Percentiles rank a stretch among this genome's conserved stretches.
Evolutionary conservation across 2,888 invertebrate genomes (phyloP).

Genomic region (Neuroscelio doddi): DNA sequence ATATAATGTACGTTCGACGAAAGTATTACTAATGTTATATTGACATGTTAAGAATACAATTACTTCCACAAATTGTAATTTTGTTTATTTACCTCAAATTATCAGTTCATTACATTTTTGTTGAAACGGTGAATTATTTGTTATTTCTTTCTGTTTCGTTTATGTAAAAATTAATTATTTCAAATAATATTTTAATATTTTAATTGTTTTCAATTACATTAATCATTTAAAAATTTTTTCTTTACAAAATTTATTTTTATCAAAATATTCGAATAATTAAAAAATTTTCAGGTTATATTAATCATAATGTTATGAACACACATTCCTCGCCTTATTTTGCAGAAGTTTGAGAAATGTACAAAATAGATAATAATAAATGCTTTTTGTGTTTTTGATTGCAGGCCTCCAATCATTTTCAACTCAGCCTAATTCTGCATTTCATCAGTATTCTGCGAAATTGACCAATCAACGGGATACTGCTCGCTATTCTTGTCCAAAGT

Average conservation of each 20-base stretch:
- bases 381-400: conserved; percentile 28
- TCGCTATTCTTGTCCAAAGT: conserved; percentile 60
- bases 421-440: conserved; percentile 1
- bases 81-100: conserved; percentile 8
- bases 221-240: too few relatives aligned
- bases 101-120: too few relatives aligned
- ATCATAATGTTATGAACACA: too few relatives aligned
- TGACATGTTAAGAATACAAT: conserved; percentile 32
- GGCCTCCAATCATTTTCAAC: conserved; percentile 4
- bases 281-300: too few relatives aligned
- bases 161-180: too few relatives aligned
- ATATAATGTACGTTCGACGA: conserved; percentile 31
- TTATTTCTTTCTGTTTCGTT: background rate
- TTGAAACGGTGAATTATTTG: background rate
- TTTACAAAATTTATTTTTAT: too few relatives aligned
- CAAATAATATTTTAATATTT: too few relatives aligned
- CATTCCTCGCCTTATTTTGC: too few relatives aligned
- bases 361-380: too few relatives aligned
- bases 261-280: too few relatives aligned
- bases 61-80: conserved; percentile 25
- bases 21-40: conserved; percentile 38
- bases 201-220: too few relatives aligned
- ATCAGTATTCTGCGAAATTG: conserved; percentile 8
- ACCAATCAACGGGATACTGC: conserved; percentile 25
- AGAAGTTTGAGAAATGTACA: too few relatives aligned